Evolutionary conservation across 2,888 invertebrate species (phyloP).

Genomic region (Andrena dorsata): DNA sequence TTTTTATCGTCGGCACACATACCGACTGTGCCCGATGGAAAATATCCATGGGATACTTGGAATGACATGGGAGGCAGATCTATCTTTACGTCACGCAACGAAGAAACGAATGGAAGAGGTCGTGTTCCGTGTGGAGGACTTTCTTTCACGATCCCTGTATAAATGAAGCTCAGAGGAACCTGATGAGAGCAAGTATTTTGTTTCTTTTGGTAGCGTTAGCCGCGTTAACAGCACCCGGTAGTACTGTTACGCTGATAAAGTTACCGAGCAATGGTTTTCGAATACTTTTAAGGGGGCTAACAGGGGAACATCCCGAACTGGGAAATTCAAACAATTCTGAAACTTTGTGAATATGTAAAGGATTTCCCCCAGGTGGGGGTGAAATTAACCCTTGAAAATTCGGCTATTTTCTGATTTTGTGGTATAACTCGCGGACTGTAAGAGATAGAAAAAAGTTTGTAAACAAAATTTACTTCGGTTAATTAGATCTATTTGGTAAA

Average conservation of each 20-base stretch:
- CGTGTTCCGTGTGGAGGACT: not conserved
- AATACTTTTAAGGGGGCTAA: constrained; percentile 31
- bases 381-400: too few species aligned
- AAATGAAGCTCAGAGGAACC: constrained; percentile 32
- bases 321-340: too few species aligned
- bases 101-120: not conserved
- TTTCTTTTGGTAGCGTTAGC: constrained; percentile 50
- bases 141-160: constrained; percentile 14
- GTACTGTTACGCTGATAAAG: constrained; percentile 50
- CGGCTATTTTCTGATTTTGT: too few species aligned
- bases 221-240: constrained; percentile 40
- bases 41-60: not conserved
- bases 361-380: too few species aligned
- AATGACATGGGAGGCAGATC: not conserved
- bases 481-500: too few species aligned
- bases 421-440: not conserved
- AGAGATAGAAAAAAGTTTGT: not conserved
- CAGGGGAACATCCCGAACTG: too few species aligned
- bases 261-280: constrained; percentile 20
- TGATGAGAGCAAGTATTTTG: constrained; percentile 43
- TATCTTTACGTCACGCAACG: not conserved
- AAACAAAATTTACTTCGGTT: too few species aligned
- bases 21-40: not conserved
- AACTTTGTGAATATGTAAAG: too few species aligned
- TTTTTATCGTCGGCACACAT: too few species aligned